Evolutionary conservation across 2,888 invertebrate genomes (phyloP), one percentile per base, ranked within the genome.

Genomic region (Hirtodrosophila cameraria): DNA sequence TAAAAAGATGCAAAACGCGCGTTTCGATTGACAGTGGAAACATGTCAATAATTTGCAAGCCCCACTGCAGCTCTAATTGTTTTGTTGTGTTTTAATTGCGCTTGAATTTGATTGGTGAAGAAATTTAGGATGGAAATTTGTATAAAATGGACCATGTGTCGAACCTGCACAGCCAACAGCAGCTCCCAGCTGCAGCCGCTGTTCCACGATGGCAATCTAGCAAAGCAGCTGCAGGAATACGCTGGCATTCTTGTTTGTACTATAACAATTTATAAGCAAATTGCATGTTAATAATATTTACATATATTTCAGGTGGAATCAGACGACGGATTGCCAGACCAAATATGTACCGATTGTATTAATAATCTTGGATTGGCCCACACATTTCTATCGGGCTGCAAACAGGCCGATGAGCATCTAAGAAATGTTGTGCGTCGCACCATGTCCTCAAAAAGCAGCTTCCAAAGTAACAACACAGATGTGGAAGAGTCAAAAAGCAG

Each of bases 121-220:
- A 35, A n/a, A 6, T 15, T 15, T 1, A 49, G 8, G 25, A 90
- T 89, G 89, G 88, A 89, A 67, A 88, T 89, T 38, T 78, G 76
- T 33, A 89, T 89, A 43, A 89, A 87, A 33, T 90, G 89, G 89
- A 88, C 77, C 39, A 70, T 90, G 52, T 90, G 89, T 27, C 81
- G 89, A 0, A 75, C 89, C 2, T 90, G 89, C 75, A 63, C 74
- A 31, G 28, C 53, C 23, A 31, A 67, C 12, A 38, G 49, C 27
- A 52, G 45, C 8, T 15, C 55, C 7, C 38, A 62, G 0, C 75
- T 89, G 63, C 76, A 82, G 55, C 60, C 83, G 5, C 68, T 89
- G 0, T 88, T 86, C n/a, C 61, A 52, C 1, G 62, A 64, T 4
- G 4, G 6, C 1, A 55, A 33, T 23, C 5, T 55, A 5, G 71